Evolutionary conservation across 2,113 vertebrate species (phyloP), one percentile per base, ranked within the genome.

Genomic region (Anoura caudifer): DNA sequence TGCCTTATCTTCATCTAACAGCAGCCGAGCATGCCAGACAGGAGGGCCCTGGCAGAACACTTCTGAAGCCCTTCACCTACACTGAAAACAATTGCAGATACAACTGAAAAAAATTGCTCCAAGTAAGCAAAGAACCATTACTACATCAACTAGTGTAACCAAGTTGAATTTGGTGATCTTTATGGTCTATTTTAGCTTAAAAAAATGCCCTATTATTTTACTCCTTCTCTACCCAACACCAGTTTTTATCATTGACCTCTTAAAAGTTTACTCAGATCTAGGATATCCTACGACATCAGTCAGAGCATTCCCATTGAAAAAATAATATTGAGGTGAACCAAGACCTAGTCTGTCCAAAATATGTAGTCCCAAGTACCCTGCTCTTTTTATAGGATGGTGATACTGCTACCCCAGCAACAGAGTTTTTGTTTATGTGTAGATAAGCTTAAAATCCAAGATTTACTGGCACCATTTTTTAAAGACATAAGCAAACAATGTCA

Each of bases 1-100:
- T 91, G 94, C 97, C 97, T 97, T 97, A 98, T 98, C 97, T 97
- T 52, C 94, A 31, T 92, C 93, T 97, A 97, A 97, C 88, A 96
- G 95, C 90, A 96, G 97, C 90, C 97, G 90, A 96, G 96, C 86
- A 96, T 38, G 67, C 92, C 93, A 97, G 97, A 98, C 88, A 97
- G 91, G 81, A 97, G 83, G 87, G 85, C 91, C 94, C 93, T 65
- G 0, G 83, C 59, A 65, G 95, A 80, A 72, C 56, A 36, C 59
- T 97, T 93, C 65, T 90, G 90, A 97, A 95, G 98, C 85, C 76
- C 93, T 96, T 91, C 76, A 36, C 97, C 97, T 96, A 83, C 90
- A 93, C 91, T 95, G 90, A 98, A 96, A 96, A 98, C 91, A 95
- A 94, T 97, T 90, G 82, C 93, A 97, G 97, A 97, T 96, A 95